phyloP scores from a whole-genome alignment of 2,113 vertebrate genomes.

The Gasterosteus nipponicus region DNA sequence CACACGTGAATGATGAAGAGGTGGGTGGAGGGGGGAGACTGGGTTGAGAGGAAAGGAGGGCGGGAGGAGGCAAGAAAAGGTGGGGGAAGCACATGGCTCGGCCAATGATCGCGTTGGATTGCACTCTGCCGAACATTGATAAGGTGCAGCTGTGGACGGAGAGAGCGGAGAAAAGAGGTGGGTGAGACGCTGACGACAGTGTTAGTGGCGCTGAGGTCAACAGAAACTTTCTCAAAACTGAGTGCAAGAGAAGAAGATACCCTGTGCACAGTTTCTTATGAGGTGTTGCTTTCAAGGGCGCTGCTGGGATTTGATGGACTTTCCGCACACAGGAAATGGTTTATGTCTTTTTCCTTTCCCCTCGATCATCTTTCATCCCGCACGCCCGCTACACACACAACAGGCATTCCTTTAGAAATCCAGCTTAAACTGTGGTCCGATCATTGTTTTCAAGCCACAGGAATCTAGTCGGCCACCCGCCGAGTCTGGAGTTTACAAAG shows the following conservation, averaged over 20 bases:
- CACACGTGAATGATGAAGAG: conserved; percentile 50
- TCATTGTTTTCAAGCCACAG: conserved; percentile 53
- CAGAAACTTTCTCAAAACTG: conserved; percentile 41
- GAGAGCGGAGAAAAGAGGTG: conserved; percentile 14
- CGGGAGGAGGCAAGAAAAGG: conserved; percentile 36
- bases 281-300: conserved; percentile 69
- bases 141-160: conserved; percentile 75
- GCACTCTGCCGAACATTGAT: conserved; percentile 66
- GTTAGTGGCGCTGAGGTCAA: conserved; percentile 31
- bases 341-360: conserved; percentile 70
- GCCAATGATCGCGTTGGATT: conserved; percentile 66
- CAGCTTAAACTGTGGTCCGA: conserved; percentile 41
- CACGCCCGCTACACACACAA: conserved; percentile 36
- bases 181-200: conserved; percentile 29
- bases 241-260: conserved; percentile 44
- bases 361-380: conserved; percentile 56
- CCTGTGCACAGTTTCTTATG: conserved; percentile 32
- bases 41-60: conserved; percentile 67
- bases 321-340: conserved; percentile 58
- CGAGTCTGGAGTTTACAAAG: conserved; percentile 17
- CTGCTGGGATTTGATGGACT: conserved; percentile 56
- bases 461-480: conserved; percentile 52
- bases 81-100: conserved; percentile 40
- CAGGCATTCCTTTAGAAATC: conserved; percentile 51
- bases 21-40: conserved; percentile 37